phyloP scores from a whole-genome alignment of 2,113 vertebrate species.

The Oreocharis arfaki region DNA sequence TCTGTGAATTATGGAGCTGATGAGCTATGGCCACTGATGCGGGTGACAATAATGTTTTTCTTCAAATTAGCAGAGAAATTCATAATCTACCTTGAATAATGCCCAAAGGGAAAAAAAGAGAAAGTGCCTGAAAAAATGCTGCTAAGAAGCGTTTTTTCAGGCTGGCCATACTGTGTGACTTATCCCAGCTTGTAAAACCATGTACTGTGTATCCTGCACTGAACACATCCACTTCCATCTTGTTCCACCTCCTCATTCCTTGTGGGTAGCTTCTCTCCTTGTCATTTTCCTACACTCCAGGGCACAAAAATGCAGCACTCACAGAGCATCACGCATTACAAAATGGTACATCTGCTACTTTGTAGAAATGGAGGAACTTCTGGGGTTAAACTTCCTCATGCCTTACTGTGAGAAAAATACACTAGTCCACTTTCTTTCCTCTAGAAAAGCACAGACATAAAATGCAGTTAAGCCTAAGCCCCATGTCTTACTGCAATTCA shows the following conservation, averaged over 20 bases:
- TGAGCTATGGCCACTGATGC: background rate
- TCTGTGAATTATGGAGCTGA: background rate
- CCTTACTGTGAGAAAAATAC: background rate
- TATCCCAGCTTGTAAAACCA: background rate
- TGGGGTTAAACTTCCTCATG: background rate
- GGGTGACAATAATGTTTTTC: background rate
- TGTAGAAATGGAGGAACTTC: background rate
- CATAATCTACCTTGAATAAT: background rate
- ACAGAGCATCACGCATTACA: background rate
- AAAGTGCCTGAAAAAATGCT: background rate
- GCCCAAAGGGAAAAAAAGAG: background rate
- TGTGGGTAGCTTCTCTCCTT: background rate
- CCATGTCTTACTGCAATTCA: background rate
- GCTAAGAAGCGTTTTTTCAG: background rate
- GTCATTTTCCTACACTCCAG: background rate
- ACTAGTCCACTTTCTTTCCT: background rate
- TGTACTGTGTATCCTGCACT: background rate
- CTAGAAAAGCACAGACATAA: background rate
- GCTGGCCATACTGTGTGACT: background rate
- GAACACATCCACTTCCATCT: background rate
- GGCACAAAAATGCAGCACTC: background rate
- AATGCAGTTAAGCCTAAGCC: background rate
- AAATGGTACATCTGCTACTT: background rate
- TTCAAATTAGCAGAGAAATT: background rate
- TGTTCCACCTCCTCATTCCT: background rate